Base-by-base conservation (phyloP, 2,797 vertebrate species). In the Enteromius anoplus region DNA sequence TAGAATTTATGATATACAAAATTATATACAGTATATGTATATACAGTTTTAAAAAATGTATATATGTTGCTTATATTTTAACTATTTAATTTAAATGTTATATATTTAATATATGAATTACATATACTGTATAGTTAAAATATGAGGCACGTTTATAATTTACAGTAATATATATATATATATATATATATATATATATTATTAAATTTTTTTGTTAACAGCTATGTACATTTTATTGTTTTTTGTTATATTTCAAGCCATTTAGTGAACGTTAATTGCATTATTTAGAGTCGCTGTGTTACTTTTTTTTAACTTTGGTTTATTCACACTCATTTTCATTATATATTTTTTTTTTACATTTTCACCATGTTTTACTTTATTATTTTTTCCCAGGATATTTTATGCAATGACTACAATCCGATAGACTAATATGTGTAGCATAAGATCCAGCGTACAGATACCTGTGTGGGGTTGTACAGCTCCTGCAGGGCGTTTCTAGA, bases 401-500 rank as follows among this genome's bases (percentile, higher is more conserved):
- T 65, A 37, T 62, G 23, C 26, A 15, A 14, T 3, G 14, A 32
- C 26, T 14, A 32, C 5, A 62, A 19, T 66, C 32, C 32, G 8
- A 66, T 21, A 66, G 17, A 37, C 3, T 37, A 7, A 29, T 62
- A 15, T 62, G 12, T 15, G 11, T 62, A 15, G 60, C 26, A 62
- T 29, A 62, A 29, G 12, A 29, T 29, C 58, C 60, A 62, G 60
- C 60, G n/a, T 79, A 75, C 26, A 86, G 79, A 47, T 92, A 99
- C 98, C 97, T 98, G 96, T 51, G 94, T 96, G 17, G 97, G 97
- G 91, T 94, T 97, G 94, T 99, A 98, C 80, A 99, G 96, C 23
- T 99, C 97, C 89, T 98, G 97, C 51, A 99, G 93, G 0, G 98
- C 97, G 49, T 96, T 98, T 84, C 96, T 94, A 19, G 97, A 98